Conservation (phyloP, 2,888 invertebrate genomes). For the Cataglyphis cursor region DNA sequence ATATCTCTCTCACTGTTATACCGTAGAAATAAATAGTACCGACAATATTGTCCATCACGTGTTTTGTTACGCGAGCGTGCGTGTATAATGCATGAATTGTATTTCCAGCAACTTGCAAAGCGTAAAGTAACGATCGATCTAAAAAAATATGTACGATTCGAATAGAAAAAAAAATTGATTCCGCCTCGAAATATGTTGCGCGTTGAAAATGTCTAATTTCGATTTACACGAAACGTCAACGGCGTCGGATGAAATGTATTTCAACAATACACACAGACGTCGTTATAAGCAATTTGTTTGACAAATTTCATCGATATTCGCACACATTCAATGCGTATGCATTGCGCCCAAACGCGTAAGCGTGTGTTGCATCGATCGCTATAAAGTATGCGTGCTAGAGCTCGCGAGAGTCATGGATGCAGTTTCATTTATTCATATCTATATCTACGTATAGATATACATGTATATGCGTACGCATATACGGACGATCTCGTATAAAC, state of each 20-base stretch:
- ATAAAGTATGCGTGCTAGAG: constrained; percentile 12
- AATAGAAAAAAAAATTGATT: neutral
- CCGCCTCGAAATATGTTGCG: neutral
- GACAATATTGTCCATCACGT: constrained; percentile 32
- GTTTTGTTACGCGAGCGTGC: constrained; percentile 9
- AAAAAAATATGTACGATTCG: neutral
- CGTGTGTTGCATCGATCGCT: constrained; percentile 18
- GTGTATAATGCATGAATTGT: neutral
- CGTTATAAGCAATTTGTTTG: constrained; percentile 42
- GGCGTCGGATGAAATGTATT: constrained; percentile 10
- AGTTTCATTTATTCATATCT: constrained; percentile 20
- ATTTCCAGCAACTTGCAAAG: constrained; percentile 18
- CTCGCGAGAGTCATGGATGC: constrained; percentile 31
- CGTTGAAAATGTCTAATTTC: constrained; percentile 23
- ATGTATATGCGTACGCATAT: constrained; percentile 27
- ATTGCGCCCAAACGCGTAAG: neutral
- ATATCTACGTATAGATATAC: neutral
- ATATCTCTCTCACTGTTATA: constrained; percentile 23
- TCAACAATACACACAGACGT: constrained; percentile 6
- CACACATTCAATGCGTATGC: constrained; percentile 22
- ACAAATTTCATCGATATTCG: constrained; percentile 47
- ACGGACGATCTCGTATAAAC: constrained; percentile 61
- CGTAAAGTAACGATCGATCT: neutral
- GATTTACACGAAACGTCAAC: constrained; percentile 5
- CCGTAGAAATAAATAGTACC: constrained; percentile 34